Evolutionary conservation across 2,113 vertebrate genomes (phyloP), one percentile per base, ranked within the genome.

Genomic region (Microcebus tavaratra): DNA sequence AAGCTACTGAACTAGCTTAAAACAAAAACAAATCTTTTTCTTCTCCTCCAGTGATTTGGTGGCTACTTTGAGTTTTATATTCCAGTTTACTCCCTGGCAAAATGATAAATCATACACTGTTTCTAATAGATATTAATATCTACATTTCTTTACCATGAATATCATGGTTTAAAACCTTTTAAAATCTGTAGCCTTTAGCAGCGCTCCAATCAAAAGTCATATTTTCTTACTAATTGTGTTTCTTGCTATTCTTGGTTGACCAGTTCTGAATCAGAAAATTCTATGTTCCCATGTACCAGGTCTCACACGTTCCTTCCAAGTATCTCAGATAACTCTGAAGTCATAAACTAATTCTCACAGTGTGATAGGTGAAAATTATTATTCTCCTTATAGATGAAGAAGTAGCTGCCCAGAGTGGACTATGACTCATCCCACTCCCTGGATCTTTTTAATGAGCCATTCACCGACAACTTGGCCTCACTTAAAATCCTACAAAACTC

Each of bases 341-440:
- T 75, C 75, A 63, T 79, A 90, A 96, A 93, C 88, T 79, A 95
- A 81, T 75, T 88, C 57, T 94, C 88, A 90, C 73, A 72, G 59
- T 65, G 42, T 48, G 29, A 91, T 83, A 90, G 89, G 91, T 78
- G 88, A 91, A 84, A 84, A 94, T 94, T 75, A 97, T 80, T 57
- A 73, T 72, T 92, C 80, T 85, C 63, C 84, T 86, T 94, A 27
- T 57, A 92, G 84, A 70, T 27, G 36, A 95, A 95, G 92, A 96
- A 96, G 78, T 78, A n/a, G 81, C 68, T 76, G 88, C 45, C 39
- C 83, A n/a, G 72, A n/a, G 29, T 23, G 42, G 34, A 85, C 63
- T 13, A 39, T 94, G 88, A 97, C 91, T 97, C 95, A 96, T 45
- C 11, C 1, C 3, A 29, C 45, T 84, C 48, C 67, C 73, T 72